These are phyloP conservation scores for Bhutanitis thaidina DNA, from an alignment of 2,888 invertebrate genomes.

Conservation along the genomic window DNA sequence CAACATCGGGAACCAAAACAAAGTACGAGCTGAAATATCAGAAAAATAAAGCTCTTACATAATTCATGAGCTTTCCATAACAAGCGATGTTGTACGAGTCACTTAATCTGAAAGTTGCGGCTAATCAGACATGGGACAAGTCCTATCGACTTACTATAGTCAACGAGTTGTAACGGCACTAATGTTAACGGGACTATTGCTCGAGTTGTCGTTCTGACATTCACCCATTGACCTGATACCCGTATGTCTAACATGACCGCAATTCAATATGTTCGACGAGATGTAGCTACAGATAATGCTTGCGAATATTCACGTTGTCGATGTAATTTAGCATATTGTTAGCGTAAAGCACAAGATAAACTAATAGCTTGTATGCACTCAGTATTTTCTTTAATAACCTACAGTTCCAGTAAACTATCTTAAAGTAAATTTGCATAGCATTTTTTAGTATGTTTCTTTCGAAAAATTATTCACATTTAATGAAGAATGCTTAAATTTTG, in stretches of 20 bases:
- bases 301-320: not conserved
- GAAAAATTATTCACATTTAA: too few relatives aligned
- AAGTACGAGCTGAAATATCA: too few relatives aligned
- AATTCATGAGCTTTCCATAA: not conserved
- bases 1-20: too few relatives aligned
- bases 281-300: slow-evolving; percentile 1
- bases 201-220: slow-evolving; percentile 20
- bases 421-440: too few relatives aligned
- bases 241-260: slow-evolving; percentile 13
- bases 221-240: slow-evolving; percentile 22
- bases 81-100: not conserved
- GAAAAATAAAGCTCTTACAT: not conserved
- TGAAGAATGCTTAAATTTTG: too few relatives aligned
- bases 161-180: slow-evolving; percentile 19
- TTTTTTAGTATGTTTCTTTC: too few relatives aligned
- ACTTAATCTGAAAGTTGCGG: not conserved
- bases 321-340: too few relatives aligned
- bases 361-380: too few relatives aligned
- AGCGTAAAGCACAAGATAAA: too few relatives aligned
- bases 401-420: too few relatives aligned
- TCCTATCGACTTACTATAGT: slow-evolving; percentile 4
- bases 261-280: slow-evolving; percentile 8
- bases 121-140: slow-evolving; percentile 15
- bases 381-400: too few relatives aligned
- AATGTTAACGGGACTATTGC: slow-evolving; percentile 22